Percentiles rank a stretch among this genome's conserved stretches.
These are phyloP conservation scores for Papilio machaon DNA, from an alignment of 1,140 invertebrate genomes.

Conservation along the genomic window DNA sequence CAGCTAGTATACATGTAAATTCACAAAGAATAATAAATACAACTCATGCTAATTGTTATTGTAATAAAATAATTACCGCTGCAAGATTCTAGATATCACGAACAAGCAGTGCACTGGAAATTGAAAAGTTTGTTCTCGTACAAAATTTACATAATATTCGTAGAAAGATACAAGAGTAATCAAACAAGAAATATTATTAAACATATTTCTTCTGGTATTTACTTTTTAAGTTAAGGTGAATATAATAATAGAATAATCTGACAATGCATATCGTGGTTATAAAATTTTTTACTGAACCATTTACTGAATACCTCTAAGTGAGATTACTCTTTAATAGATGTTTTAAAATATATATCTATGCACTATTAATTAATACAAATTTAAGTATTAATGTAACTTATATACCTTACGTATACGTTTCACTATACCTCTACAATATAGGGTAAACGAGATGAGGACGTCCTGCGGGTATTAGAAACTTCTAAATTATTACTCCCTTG, in stretches of 20 bases:
- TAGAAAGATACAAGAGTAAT: neutral
- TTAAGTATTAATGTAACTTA: no score
- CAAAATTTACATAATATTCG: conserved; percentile 1
- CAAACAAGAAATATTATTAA: neutral
- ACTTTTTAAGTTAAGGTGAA: neutral
- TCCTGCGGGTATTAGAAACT: conserved; percentile 5
- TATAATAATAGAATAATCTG: no score
- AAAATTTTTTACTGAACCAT: no score
- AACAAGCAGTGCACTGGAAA: conserved; percentile 2
- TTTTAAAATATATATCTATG: no score
- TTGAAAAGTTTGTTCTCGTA: conserved; percentile 1
- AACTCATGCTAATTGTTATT: conserved; percentile 2
- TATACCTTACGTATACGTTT: neutral
- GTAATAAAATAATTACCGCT: neutral
- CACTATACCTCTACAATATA: neutral
- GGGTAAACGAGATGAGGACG: neutral
- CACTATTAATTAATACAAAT: no score
- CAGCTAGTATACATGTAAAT: neutral
- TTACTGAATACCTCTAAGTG: no score
- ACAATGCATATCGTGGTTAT: no score
- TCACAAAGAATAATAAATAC: neutral
- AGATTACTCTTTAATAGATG: neutral
- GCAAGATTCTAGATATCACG: neutral
- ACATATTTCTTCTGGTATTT: neutral
- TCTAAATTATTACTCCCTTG: neutral